Base-by-base conservation (phyloP, 2,888 invertebrate genomes). In the Bedellia somnulentella region DNA sequence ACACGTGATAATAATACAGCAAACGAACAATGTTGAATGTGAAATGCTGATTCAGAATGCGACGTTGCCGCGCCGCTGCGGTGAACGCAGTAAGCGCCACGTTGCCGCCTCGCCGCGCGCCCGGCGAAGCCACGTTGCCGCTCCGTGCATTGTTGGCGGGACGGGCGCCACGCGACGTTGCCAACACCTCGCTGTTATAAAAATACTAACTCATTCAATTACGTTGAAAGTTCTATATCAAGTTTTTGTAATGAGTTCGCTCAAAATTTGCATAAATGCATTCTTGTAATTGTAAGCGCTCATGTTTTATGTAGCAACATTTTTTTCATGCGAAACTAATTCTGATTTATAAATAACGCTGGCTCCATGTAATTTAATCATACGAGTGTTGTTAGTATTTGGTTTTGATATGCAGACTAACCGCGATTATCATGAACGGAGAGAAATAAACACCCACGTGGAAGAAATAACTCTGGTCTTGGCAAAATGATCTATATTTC, bases 11-110 rank as follows among this genome's bases (percentile, higher is more conserved):
- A 29, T 29, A 29, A 27, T 25, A 9, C 25, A 25, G 25, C 12
- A 12, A 25, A 12, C 33, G 34, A 37, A 38, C 36, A 37, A 40
- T 38, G 43, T 44, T 54, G 49, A 54, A 60, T 61, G 57, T 50
- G 54, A 57, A 58, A 47, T 64, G 68, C 64, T 67, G 70, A 68
- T 64, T 70, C 68, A 68, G 63, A 53, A 47, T 45, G 61, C 58
- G 54, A 43, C 51, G 70, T 71, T 71, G 70, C 68, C 67, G 30
- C 31, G 24, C 34, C 26, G 14, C 18, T 11, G 42, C 36, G 43
- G 44, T 43, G 61, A 63, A 62, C 64, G 55, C 50, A 9, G 10
- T n/a, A 16, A 27, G 31, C 26, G 46, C 52, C 49, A 53, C 33
- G 38, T 38, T 38, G 38, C 35, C 36, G 34, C 31, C 30, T 33